Base-by-base conservation (phyloP, 2,888 invertebrate genomes). In the Gandaritis pyraliata region DNA sequence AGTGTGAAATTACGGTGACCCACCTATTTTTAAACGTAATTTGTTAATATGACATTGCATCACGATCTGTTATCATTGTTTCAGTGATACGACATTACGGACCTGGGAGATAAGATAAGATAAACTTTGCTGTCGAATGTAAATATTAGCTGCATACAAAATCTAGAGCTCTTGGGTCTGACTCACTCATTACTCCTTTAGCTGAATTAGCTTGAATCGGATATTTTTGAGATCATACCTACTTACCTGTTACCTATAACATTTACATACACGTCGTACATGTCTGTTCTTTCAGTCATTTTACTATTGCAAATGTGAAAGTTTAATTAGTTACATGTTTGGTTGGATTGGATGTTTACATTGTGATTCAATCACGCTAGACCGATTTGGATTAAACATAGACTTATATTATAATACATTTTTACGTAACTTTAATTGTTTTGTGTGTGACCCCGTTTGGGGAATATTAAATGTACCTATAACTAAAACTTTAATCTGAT, bases 21-120 rank as follows among this genome's bases (percentile, higher is more conserved):
- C 29, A 48, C 36, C 47, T 51, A 50, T 55, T 59, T 61, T 18
- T 33, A 55, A 57, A 56, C 13, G 47, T 48, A 10, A 53, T 15
- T 29, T 36, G 15, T 36, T 53, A 45, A 45, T 33, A 33, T 33
- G 33, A 11, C 29, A 30, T 61, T 70, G 49, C 69, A 70, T 71
- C 69, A 68, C 66, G 62, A 61, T 51, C 64, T 58, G 45, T 61
- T 62, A 63, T 65, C 67, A 65, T 72, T 71, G 72, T 73, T 71
- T 69, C 45, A 59, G 13, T 66, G 74, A 77, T 76, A 75, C n/a
- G n/a, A n/a, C n/a, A n/a, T n/a, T n/a, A n/a, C 69, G 56, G 56
- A 52, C 39, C 38, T 52, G 58, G 56, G 41, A 60, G 73, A 71
- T 72, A 66, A 80, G 77, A 77, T 80, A 72, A 64, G n/a, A n/a